Evolutionary conservation across 1,140 invertebrate genomes (phyloP).

Genomic region (Nixonia krombeini): DNA sequence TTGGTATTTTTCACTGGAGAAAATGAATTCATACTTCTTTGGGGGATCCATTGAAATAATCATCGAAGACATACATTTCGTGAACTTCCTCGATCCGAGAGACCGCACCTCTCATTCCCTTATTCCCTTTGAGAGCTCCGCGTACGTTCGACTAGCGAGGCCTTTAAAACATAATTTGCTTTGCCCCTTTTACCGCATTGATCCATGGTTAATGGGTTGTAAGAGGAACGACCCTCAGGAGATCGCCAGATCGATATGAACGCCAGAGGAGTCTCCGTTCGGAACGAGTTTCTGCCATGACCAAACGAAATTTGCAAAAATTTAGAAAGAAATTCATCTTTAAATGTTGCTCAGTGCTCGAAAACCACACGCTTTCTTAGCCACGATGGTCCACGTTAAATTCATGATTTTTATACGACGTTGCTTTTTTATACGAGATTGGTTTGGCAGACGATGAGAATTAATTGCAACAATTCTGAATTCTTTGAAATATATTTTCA

Average conservation of each 20-base stretch:
- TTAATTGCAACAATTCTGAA: no score
- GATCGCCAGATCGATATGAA: conserved; percentile 37
- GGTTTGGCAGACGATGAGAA: no score
- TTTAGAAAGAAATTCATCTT: conserved; percentile 1
- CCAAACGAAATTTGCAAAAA: conserved; percentile 17
- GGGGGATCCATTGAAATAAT: conserved; percentile 13
- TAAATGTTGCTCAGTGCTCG: conserved; percentile 6
- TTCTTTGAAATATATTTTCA: no score
- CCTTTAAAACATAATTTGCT: conserved; percentile 38
- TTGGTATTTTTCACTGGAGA: neutral
- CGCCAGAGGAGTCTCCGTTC: conserved; percentile 15
- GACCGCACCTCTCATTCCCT: conserved; percentile 28
- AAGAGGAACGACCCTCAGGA: conserved; percentile 39
- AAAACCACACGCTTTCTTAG: no score
- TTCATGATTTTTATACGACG: no score
- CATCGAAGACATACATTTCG: conserved; percentile 23
- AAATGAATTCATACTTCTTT: neutral
- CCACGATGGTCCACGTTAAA: no score
- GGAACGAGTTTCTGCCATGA: conserved; percentile 20
- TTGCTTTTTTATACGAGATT: no score
- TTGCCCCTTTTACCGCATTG: conserved; percentile 35
- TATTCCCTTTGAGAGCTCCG: conserved; percentile 26
- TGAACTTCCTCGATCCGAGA: conserved; percentile 17
- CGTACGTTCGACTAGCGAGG: conserved; percentile 25
- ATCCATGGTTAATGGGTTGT: conserved; percentile 41